These are phyloP conservation scores for Orthonyx spaldingii DNA, from an alignment of 2,113 vertebrate genomes.

Conservation along the genomic window DNA sequence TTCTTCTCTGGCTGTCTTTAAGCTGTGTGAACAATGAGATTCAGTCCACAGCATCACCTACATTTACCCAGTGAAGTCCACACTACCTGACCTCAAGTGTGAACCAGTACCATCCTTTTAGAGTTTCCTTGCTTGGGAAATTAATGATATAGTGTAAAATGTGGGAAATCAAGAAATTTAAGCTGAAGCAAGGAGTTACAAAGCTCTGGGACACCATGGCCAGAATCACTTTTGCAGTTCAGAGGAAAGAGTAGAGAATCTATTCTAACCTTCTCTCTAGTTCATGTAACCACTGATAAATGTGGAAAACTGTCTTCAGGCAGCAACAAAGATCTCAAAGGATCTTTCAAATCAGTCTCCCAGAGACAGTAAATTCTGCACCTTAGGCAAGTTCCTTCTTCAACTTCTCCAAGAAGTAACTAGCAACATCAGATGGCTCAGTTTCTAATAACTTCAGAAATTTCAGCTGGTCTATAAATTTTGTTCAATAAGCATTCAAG, in stretches of 20 bases:
- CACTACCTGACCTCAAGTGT: background rate
- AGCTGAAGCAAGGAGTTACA: background rate
- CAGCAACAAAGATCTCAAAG: background rate
- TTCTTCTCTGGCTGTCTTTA: background rate
- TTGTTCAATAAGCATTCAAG: background rate
- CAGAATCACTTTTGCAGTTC: background rate
- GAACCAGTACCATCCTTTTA: background rate
- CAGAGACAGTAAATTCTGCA: background rate
- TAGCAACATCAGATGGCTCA: background rate
- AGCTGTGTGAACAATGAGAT: background rate
- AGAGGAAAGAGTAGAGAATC: background rate
- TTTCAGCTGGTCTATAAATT: background rate
- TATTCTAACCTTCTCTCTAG: background rate
- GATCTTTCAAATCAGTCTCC: background rate
- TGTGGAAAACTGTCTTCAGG: background rate
- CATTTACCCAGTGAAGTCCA: background rate
- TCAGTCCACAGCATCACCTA: background rate
- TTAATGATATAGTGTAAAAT: background rate
- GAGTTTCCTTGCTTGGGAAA: background rate
- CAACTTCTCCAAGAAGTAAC: background rate
- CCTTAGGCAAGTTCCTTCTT: background rate
- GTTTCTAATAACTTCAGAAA: background rate
- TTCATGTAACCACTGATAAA: background rate
- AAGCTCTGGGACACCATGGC: background rate
- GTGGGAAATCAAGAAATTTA: background rate